Conservation (phyloP, 2,888 invertebrate species). For the Bedellia somnulentella region DNA sequence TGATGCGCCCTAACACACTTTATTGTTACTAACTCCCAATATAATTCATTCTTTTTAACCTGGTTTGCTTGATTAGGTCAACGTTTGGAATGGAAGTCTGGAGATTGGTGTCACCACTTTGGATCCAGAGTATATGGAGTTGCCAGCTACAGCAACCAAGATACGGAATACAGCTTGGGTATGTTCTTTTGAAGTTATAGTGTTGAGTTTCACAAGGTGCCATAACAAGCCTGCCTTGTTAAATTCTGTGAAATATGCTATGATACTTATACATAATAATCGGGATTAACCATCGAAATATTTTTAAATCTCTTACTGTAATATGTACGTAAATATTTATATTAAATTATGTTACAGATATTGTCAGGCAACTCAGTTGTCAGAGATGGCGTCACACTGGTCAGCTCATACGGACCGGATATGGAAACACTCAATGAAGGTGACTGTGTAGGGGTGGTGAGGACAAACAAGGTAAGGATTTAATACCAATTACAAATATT, state of each 20-base stretch:
- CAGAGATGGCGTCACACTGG: slow-evolving; percentile 79
- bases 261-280: too few species aligned
- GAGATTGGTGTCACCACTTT: slow-evolving; percentile 93
- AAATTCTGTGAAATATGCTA: not conserved
- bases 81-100: slow-evolving; percentile 92
- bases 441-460: slow-evolving; percentile 82
- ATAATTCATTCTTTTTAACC: too few species aligned
- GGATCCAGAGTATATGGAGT: slow-evolving; percentile 83
- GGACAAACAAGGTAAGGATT: slow-evolving; percentile 68
- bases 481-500: not conserved
- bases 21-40: too few species aligned
- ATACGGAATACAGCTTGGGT: slow-evolving; percentile 84
- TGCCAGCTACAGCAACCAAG: slow-evolving; percentile 82
- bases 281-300: not conserved
- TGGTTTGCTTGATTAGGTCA: too few species aligned
- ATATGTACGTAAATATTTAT: slow-evolving; percentile 1
- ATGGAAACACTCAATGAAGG: slow-evolving; percentile 81
- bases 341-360: slow-evolving; percentile 48
- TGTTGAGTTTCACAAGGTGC: not conserved
- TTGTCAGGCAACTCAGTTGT: slow-evolving; percentile 87
- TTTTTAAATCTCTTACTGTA: slow-evolving; percentile 7
- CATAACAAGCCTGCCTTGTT: not conserved
- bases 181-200: too few species aligned
- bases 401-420: slow-evolving; percentile 84
- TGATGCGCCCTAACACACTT: too few species aligned